Evolutionary conservation across 2,113 vertebrate species (phyloP).

Genomic region (Amphiprion ocellaris): DNA sequence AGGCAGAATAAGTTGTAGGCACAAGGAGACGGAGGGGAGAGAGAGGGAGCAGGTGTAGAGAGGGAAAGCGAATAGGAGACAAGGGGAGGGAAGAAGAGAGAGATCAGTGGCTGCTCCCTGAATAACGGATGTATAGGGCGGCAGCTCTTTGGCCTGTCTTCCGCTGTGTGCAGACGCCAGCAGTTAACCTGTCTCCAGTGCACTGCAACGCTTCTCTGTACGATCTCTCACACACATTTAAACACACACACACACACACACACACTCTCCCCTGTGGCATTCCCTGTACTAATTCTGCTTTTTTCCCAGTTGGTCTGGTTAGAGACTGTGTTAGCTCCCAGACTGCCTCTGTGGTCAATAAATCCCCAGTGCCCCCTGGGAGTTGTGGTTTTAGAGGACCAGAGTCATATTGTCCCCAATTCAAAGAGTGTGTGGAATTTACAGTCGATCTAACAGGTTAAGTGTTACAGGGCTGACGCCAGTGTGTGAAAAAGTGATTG

Average conservation of each 20-base stretch:
- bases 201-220: constrained; percentile 44
- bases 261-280: constrained; percentile 40
- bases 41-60: constrained; percentile 44
- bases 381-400: constrained; percentile 62
- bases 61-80: constrained; percentile 25
- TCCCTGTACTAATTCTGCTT: constrained; percentile 57
- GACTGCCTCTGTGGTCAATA: constrained; percentile 71
- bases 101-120: constrained; percentile 77
- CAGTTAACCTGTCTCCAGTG: constrained; percentile 81
- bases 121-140: constrained; percentile 81
- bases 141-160: constrained; percentile 67
- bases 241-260: constrained; percentile 29
- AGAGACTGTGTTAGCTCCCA: constrained; percentile 48
- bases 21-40: constrained; percentile 7
- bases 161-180: constrained; percentile 68
- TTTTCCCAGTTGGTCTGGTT: constrained; percentile 47
- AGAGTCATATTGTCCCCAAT: constrained; percentile 28
- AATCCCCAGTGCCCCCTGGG: constrained; percentile 65
- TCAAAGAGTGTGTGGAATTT: constrained; percentile 34
- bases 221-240: constrained; percentile 7
- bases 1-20: constrained; percentile 21
- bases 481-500: neutral
- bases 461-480: neutral
- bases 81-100: constrained; percentile 8
- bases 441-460: neutral